Conservation (phyloP, 2,888 invertebrate species). For the Hypomecis punctinalis region DNA sequence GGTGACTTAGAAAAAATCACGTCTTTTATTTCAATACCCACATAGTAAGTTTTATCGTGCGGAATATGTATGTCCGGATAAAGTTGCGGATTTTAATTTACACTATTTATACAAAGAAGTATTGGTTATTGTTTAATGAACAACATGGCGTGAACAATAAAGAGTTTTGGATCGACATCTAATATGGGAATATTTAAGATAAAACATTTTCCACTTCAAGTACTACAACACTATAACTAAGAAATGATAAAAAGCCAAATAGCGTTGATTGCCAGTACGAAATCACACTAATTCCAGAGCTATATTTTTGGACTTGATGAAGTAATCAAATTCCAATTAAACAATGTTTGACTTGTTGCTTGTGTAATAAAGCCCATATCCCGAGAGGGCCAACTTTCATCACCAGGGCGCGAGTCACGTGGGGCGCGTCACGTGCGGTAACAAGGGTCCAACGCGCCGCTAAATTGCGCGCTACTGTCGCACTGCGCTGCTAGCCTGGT, state of each 20-base stretch:
- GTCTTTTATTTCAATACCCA: background rate
- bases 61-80: too few species aligned
- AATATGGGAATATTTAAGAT: too few species aligned
- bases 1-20: background rate
- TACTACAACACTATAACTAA: too few species aligned
- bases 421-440: constrained; percentile 50
- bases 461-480: constrained; percentile 58
- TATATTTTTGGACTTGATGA: background rate
- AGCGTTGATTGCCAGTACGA: too few species aligned
- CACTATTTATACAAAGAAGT: too few species aligned
- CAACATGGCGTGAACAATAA: too few species aligned
- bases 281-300: background rate
- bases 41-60: too few species aligned
- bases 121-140: too few species aligned
- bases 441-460: constrained; percentile 58
- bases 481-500: constrained; percentile 35
- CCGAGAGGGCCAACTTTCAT: constrained; percentile 21
- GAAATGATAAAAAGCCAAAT: too few species aligned
- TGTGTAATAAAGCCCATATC: constrained; percentile 20
- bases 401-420: constrained; percentile 32
- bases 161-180: too few species aligned
- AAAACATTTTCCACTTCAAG: too few species aligned
- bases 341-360: constrained; percentile 44
- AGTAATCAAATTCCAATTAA: constrained; percentile 14
- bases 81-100: too few species aligned